Percentiles rank a stretch among this genome's conserved stretches.
Conservation (phyloP, 2,113 vertebrate species). For the Nannospalax galili region DNA sequence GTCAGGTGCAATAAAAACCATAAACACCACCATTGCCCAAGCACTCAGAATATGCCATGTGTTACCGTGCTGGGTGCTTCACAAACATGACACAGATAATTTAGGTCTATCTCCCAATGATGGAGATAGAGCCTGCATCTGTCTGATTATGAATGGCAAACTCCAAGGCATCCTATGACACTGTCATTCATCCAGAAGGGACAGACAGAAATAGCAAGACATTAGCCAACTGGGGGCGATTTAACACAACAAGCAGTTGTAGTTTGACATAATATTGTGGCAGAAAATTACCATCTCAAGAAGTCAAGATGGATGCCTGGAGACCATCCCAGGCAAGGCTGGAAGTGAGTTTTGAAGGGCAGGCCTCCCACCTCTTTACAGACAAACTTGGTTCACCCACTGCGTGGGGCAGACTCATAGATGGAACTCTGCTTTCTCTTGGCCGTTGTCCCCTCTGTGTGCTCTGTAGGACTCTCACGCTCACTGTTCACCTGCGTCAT, state of each 20-base stretch:
- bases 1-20: not conserved
- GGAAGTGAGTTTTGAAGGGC: not conserved
- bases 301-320: not conserved
- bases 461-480: not conserved
- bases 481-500: not conserved
- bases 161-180: not conserved
- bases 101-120: not conserved
- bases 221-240: not conserved
- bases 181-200: not conserved
- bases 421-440: not conserved
- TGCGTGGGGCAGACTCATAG: not conserved
- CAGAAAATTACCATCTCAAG: not conserved
- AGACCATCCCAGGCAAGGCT: not conserved
- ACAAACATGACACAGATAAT: not conserved
- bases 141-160: not conserved
- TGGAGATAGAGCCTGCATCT: not conserved
- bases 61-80: not conserved
- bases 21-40: not conserved
- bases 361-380: not conserved
- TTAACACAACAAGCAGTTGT: not conserved
- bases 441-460: accelerated
- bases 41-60: not conserved
- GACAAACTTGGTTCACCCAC: not conserved
- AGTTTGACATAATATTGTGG: not conserved
- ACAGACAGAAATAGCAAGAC: not conserved